These are phyloP conservation scores for Zoanthus solanderi DNA, from an alignment of 92 coral and sea anemone genomes.

Conservation along the genomic window DNA sequence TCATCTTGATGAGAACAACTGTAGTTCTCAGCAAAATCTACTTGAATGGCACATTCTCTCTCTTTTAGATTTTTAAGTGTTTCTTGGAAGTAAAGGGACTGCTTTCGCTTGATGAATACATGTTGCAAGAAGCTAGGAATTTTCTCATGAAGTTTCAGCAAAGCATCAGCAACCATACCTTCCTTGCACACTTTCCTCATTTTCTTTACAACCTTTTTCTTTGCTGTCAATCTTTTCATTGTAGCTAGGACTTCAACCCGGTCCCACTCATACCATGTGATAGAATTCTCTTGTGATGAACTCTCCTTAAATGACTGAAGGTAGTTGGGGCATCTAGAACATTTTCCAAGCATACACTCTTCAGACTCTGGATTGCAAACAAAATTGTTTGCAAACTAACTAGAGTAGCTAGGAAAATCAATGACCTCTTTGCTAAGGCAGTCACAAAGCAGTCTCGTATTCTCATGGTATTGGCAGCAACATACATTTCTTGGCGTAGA, in stretches of 20 bases:
- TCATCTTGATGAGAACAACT: conserved; percentile 52
- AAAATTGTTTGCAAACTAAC: neutral
- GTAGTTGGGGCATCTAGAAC: conserved; percentile 28
- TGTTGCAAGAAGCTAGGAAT: conserved; percentile 58
- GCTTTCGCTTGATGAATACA: conserved; percentile 62
- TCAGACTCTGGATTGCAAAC: neutral
- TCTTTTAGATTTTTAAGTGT: conserved; percentile 27
- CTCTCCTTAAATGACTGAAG: conserved; percentile 35
- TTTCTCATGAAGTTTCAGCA: conserved; percentile 42
- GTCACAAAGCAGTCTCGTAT: neutral
- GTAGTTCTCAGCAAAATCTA: conserved; percentile 60
- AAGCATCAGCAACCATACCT: conserved; percentile 56
- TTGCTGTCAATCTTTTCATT: conserved; percentile 28
- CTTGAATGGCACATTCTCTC: conserved; percentile 58
- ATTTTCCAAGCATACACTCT: neutral
- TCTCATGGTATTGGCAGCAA: neutral
- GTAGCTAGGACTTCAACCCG: conserved; percentile 34
- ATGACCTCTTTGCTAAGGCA: neutral
- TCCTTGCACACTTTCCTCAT: conserved; percentile 57
- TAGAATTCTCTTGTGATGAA: conserved; percentile 4
- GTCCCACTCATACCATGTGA: conserved; percentile 70
- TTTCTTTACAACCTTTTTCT: conserved; percentile 50
- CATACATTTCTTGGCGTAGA: neutral
- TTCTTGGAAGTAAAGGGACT: conserved; percentile 56
- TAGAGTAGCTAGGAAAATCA: neutral